Conservation (phyloP, 1,140 invertebrate genomes). For the Plutomurus gul region DNA sequence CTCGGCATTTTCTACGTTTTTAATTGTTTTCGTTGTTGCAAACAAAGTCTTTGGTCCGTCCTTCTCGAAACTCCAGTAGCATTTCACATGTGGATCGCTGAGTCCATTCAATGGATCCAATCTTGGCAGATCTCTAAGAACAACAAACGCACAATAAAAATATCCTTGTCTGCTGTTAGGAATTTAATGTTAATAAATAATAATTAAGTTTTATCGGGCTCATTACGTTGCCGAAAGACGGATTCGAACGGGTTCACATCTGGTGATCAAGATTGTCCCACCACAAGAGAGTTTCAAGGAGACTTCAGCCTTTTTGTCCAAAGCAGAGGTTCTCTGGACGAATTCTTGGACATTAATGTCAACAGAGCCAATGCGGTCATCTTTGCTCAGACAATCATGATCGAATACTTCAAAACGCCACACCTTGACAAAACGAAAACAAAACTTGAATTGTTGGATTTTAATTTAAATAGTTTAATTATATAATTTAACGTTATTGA, state of each 20-base stretch:
- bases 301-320: neutral
- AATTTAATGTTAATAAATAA: neutral
- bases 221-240: neutral
- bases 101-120: neutral
- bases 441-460: no score
- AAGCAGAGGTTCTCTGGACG: no score
- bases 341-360: neutral
- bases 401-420: neutral
- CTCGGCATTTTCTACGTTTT: neutral
- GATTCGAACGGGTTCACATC: neutral
- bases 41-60: neutral
- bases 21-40: no score
- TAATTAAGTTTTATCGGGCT: neutral
- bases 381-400: neutral
- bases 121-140: neutral
- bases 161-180: neutral
- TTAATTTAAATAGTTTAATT: no score
- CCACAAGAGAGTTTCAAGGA: neutral
- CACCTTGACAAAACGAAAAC: no score
- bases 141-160: neutral
- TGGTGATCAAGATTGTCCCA: neutral
- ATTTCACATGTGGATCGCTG: neutral
- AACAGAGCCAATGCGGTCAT: neutral
- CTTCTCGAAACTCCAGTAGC: neutral
- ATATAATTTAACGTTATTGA: neutral